Evolutionary conservation across 2,113 vertebrate species (phyloP), one percentile per base, ranked within the genome.

Genomic region (Felis catus): DNA sequence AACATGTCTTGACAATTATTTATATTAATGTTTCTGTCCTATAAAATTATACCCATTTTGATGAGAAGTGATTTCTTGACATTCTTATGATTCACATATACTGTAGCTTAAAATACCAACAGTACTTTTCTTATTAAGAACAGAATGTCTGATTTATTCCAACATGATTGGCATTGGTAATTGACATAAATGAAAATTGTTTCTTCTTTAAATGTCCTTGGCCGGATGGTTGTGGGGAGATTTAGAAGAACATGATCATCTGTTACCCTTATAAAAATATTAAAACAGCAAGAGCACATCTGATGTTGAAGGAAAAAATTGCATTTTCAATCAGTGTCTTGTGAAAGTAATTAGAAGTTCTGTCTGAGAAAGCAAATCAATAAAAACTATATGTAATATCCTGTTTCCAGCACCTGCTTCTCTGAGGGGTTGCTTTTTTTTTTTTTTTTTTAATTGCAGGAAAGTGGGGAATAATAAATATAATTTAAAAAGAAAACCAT

Each of bases 301-400:
- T 95, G 85, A 98, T 97, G 53, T 33, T 61, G 53, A 76, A 78
- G 70, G 45, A 74, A 74, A 97, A 94, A 48, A 36, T 23, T 90
- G 55, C 2, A 85, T 96, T 99, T 98, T 98, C 97, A 98, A 97
- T 98, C 97, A 98, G 83, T 80, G 19, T 51, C 48, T 98, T 89
- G 12, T 94, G 51, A 98, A 98, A 97, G 21, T 61, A 96, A 98
- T 98, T 97, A 98, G 83, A 98, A 97, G 84, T 58, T n/a, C 66
- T 97, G 33, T 80, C 61, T 92, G 95, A 82, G 63, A 65, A 97
- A 94, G 55, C 27, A 97, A 98, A 97, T 80, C 45, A 92, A 95
- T 94, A 82, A 97, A 97, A 97, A 1, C 27, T 92, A 11, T 0
- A 1, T 87, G 45, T 97, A 96, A 74, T 85, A 95, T 90, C 15